Conservation (phyloP, 2,113 vertebrate species). For the Ranitomeya imitator region DNA sequence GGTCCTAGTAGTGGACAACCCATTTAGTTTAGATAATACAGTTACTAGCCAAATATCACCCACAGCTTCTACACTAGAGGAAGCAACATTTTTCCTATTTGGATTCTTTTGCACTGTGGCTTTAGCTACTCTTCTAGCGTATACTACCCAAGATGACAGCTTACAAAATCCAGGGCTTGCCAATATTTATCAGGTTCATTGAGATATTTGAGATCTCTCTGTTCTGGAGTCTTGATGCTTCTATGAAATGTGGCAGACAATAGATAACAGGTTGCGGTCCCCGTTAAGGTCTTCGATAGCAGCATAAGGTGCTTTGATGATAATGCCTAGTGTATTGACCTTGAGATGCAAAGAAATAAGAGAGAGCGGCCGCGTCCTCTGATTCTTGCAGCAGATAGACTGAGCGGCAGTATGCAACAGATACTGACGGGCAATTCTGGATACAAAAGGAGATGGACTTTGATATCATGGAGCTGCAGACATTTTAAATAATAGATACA, state of each 20-base stretch:
- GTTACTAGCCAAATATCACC: not conserved
- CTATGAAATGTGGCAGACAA: slow-evolving; percentile 34
- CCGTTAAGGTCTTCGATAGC: slow-evolving; percentile 28
- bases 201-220: slow-evolving; percentile 19
- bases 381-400: not conserved
- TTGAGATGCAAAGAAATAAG: slow-evolving; percentile 30
- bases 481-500: not conserved
- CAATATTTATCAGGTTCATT: slow-evolving; percentile 29
- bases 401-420: not conserved
- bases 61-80: not conserved
- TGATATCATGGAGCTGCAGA: not conserved
- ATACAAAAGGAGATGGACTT: not conserved
- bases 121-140: not conserved
- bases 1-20: too few species aligned
- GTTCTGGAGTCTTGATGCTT: not conserved
- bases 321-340: slow-evolving; percentile 39
- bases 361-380: not conserved
- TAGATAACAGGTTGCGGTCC: slow-evolving; percentile 41
- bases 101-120: not conserved
- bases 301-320: slow-evolving; percentile 24
- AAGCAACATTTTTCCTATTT: not conserved
- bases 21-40: not conserved
- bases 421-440: not conserved
- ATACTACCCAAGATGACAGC: not conserved
- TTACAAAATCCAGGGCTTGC: slow-evolving; percentile 2